Evolutionary conservation across 2,113 vertebrate species (phyloP).

Genomic region (Motacilla tschutschensis): DNA sequence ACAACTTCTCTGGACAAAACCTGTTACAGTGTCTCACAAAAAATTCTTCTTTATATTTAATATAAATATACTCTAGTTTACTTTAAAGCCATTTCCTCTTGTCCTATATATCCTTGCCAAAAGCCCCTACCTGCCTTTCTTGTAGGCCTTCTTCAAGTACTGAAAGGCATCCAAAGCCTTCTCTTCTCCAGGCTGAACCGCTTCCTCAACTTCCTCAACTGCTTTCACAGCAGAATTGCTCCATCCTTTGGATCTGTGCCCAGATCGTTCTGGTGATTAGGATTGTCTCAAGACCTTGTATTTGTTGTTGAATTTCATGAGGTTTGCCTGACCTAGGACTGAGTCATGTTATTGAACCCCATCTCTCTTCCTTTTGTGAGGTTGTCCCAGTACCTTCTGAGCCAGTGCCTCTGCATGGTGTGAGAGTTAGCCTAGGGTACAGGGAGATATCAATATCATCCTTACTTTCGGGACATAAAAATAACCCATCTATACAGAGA

Average conservation of each 20-base stretch:
- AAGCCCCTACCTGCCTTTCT: background rate
- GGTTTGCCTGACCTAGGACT: background rate
- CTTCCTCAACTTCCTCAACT: background rate
- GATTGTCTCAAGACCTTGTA: background rate
- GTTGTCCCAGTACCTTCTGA: background rate
- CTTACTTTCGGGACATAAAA: background rate
- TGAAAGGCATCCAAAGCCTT: background rate
- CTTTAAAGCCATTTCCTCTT: background rate
- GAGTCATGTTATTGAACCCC: background rate
- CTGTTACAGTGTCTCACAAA: background rate
- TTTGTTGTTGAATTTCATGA: background rate
- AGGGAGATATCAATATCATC: background rate
- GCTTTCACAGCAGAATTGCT: background rate
- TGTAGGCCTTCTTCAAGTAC: background rate
- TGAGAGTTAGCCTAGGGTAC: background rate
- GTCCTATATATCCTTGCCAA: background rate
- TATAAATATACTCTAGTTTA: background rate
- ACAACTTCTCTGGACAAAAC: background rate
- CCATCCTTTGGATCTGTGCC: background rate
- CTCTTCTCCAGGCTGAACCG: background rate
- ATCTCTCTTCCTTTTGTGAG: background rate
- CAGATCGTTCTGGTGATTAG: background rate
- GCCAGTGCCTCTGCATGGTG: accelerated
- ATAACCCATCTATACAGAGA: background rate
- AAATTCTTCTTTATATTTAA: background rate